Base-by-base conservation (phyloP, 2,888 invertebrate species). In the Sesia bembeciformis region DNA sequence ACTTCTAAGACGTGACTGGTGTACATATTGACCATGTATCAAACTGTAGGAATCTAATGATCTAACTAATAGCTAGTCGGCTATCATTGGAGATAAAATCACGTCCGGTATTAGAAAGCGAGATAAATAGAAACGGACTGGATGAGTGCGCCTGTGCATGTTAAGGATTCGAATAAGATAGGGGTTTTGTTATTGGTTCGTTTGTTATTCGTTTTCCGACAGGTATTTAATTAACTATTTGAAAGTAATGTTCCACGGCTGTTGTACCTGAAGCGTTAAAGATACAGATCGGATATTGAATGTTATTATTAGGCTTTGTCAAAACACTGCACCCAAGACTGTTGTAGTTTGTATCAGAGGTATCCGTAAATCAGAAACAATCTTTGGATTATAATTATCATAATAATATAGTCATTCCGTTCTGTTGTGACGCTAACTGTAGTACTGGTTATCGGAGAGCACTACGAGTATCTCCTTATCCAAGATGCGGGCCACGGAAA, bases 401-500 rank as follows among this genome's bases (percentile, higher is more conserved):
- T 23, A 23, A 23, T 23, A 23, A 23, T 23, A 23, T 23, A 23
- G 23, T 23, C 2, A 23, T 23, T 23, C 23, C 23, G 2, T 23
- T 23, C 23, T 23, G 23, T 23, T 23, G 23, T 23, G 23, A 23
- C 23, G 23, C 23, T 23, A 23, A 23, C 23, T 23, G 23, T 8
- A 46, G 8, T 46, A 46, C 46, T 46, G 46, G 46, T 46, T 46
- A 23, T 23, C 23, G 23, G 23, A 23, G 23, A 23, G 23, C 23
- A n/a, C 7, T 23, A 46, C 46, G 23, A 46, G 46, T 23, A 70
- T 76, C 70, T 70, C 62, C 63, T 65, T 68, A 75, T 78, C 74
- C 64, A 58, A 73, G 77, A 87, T 86, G 83, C 85, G 82, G 86
- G 87, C 73, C 67, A 76, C 78, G 81, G 81, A 82, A 79, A 79